phyloP scores from a whole-genome alignment of 92 coral and sea anemone genomes.

The Actinostola sp. region DNA sequence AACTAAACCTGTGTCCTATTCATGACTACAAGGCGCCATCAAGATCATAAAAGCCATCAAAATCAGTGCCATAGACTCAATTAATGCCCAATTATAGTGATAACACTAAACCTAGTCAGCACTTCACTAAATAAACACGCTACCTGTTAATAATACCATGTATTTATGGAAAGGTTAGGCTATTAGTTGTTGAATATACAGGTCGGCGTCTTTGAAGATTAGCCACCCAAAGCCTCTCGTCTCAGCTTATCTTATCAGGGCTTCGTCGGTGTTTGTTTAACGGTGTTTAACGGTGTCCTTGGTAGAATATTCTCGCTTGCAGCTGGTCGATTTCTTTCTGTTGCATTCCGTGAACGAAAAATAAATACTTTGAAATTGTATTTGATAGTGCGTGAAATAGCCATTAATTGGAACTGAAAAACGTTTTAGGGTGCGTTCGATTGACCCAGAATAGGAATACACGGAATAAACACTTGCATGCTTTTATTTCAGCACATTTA shows the following conservation, averaged over 20 bases:
- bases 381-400: no score
- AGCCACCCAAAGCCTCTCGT: neutral
- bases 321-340: conserved; percentile 1
- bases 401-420: no score
- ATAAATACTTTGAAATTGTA: no score
- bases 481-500: no score
- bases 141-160: neutral
- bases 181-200: conserved; percentile 18
- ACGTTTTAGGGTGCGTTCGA: no score
- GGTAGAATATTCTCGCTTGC: neutral
- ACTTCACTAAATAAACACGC: conserved; percentile 28
- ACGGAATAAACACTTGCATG: no score
- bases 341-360: no score
- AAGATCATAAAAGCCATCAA: conserved; percentile 16
- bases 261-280: conserved; percentile 16
- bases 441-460: no score
- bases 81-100: conserved; percentile 13
- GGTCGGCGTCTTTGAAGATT: conserved; percentile 25
- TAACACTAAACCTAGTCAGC: neutral
- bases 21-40: conserved; percentile 29
- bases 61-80: conserved; percentile 9
- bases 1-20: conserved; percentile 9
- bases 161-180: conserved; percentile 11
- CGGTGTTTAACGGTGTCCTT: conserved; percentile 37
- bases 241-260: conserved; percentile 14